Evolutionary conservation across 2,113 vertebrate genomes (phyloP).

Genomic region (Ageneiosus marmoratus): DNA sequence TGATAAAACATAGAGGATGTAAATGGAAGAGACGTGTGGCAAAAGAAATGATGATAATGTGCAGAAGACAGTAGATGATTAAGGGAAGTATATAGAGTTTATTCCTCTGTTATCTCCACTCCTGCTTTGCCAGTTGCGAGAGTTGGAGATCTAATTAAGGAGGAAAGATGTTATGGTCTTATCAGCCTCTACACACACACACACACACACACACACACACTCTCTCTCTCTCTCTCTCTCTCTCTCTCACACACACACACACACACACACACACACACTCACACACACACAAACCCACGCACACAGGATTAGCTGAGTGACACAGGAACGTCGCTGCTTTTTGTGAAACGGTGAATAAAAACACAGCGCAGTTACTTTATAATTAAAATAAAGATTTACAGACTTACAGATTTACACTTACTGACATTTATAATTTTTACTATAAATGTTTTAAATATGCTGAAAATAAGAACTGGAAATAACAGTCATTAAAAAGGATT

Average conservation of each 20-base stretch:
- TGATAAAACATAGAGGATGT: slow-evolving; percentile 45
- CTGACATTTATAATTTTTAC: neutral
- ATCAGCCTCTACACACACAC: slow-evolving; percentile 25
- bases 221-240: too few species aligned
- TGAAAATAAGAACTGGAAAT: neutral
- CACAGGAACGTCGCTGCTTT: slow-evolving; percentile 3
- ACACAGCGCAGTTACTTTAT: neutral
- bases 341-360: neutral
- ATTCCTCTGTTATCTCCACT: slow-evolving; percentile 20
- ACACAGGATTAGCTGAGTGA: neutral
- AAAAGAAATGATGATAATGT: slow-evolving; percentile 17
- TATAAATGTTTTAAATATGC: neutral
- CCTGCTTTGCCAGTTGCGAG: neutral
- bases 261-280: slow-evolving; percentile 22
- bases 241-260: slow-evolving; percentile 21
- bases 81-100: neutral
- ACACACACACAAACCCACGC: slow-evolving; percentile 21
- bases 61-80: slow-evolving; percentile 24
- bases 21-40: slow-evolving; percentile 55
- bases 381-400: neutral
- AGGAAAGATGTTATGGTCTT: slow-evolving; percentile 18
- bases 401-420: neutral
- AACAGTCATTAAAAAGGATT: neutral
- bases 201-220: slow-evolving; percentile 28
- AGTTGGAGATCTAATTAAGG: slow-evolving; percentile 33